A percentile compares a stretch with the other conserved stretches of the same genome.
Conservation (phyloP, 2,113 vertebrate species). For the Brachyhypopomus gauderio region DNA sequence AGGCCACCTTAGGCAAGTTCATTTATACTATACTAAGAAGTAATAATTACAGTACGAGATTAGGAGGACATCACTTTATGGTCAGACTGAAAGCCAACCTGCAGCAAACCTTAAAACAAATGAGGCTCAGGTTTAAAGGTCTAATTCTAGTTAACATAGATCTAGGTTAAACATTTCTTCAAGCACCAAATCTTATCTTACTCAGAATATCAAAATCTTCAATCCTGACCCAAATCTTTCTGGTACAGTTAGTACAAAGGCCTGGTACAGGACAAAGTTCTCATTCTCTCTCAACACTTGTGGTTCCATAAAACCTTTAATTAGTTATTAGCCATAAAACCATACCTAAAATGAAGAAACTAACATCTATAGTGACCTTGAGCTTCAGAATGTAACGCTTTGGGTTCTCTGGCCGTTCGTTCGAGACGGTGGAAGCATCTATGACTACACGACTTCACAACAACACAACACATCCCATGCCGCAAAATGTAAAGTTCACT, state of each 20-base stretch:
- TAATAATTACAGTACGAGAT: conserved; percentile 1
- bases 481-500: neutral
- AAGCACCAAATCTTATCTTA: conserved; percentile 16
- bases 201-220: neutral
- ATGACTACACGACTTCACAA: neutral
- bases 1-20: conserved; percentile 44
- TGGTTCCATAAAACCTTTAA: conserved; percentile 4
- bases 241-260: neutral
- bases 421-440: neutral
- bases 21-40: neutral
- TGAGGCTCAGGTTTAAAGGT: conserved; percentile 1
- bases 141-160: neutral
- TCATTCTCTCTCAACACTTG: neutral
- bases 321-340: neutral
- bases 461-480: neutral
- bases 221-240: neutral
- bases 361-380: neutral
- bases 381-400: conserved; percentile 8
- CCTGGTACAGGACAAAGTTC: neutral
- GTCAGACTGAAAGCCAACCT: neutral
- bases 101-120: conserved; percentile 9
- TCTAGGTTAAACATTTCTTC: neutral
- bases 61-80: neutral
- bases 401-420: conserved; percentile 2
- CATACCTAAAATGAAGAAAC: neutral